phyloP scores from a whole-genome alignment of 2,113 vertebrate species.

The Sander lucioperca region DNA sequence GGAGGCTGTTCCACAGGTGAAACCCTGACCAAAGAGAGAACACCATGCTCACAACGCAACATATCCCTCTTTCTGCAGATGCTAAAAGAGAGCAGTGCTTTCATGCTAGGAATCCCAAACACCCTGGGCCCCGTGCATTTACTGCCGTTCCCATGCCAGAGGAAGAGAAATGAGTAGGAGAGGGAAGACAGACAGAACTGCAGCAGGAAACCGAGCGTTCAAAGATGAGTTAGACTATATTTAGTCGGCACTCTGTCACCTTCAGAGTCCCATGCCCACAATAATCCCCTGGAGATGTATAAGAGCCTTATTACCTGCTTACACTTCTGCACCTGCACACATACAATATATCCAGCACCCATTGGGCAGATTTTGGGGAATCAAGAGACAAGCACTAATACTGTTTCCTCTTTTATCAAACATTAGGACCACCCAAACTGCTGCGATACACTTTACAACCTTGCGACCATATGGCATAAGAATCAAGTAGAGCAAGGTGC shows the following conservation, averaged over 20 bases:
- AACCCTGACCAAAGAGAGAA: conserved; percentile 44
- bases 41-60: conserved; percentile 48
- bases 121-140: conserved; percentile 42
- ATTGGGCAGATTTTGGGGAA: conserved; percentile 50
- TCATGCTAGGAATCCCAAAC: conserved; percentile 66
- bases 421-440: conserved; percentile 73
- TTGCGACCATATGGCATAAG: conserved; percentile 59
- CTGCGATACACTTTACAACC: conserved; percentile 62
- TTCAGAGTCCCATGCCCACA: conserved; percentile 43
- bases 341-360: conserved; percentile 16
- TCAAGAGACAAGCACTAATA: conserved; percentile 18
- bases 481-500: conserved; percentile 54
- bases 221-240: conserved; percentile 51
- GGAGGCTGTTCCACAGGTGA: conserved; percentile 62
- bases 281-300: conserved; percentile 22
- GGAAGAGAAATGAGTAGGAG: conserved; percentile 27
- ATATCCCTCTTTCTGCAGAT: conserved; percentile 56
- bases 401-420: conserved; percentile 50
- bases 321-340: conserved; percentile 35
- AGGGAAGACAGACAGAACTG: conserved; percentile 16
- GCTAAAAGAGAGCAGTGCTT: conserved; percentile 53
- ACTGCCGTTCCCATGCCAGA: conserved; percentile 24
- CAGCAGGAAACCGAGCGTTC: conserved; percentile 40
- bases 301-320: conserved; percentile 36
- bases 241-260: conserved; percentile 63